phyloP scores from a whole-genome alignment of 2,113 vertebrate genomes.

The Crypturellus undulatus region DNA sequence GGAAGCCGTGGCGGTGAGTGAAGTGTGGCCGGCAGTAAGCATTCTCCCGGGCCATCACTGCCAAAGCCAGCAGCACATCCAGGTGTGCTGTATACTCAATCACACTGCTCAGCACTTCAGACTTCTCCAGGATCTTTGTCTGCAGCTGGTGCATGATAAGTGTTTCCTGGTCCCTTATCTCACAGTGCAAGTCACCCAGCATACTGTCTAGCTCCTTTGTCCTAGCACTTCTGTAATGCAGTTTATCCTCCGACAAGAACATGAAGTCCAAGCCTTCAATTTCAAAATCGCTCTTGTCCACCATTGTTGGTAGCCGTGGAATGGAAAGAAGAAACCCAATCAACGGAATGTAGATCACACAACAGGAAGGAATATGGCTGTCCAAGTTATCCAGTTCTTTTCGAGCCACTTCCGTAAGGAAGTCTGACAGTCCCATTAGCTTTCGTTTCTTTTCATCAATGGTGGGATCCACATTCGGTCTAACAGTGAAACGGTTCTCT shows the following conservation, averaged over 20 bases:
- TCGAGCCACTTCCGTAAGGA: constrained; percentile 92
- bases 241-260: constrained; percentile 92
- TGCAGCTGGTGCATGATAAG: constrained; percentile 93
- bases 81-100: constrained; percentile 89
- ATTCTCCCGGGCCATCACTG: constrained; percentile 89
- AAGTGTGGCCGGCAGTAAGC: constrained; percentile 85
- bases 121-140: constrained; percentile 84
- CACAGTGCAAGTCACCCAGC: constrained; percentile 92
- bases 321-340: constrained; percentile 95
- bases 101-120: constrained; percentile 84
- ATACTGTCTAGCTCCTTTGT: constrained; percentile 92
- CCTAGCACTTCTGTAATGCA: constrained; percentile 91
- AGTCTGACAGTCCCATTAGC: constrained; percentile 90
- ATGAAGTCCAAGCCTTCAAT: constrained; percentile 94
- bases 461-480: constrained; percentile 88
- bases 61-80: constrained; percentile 92
- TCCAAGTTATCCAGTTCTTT: constrained; percentile 91
- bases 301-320: constrained; percentile 89
- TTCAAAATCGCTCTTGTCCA: constrained; percentile 89
- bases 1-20: constrained; percentile 54
- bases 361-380: constrained; percentile 86
- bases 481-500: constrained; percentile 90
- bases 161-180: constrained; percentile 93
- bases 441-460: constrained; percentile 94
- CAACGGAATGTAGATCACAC: constrained; percentile 95